phyloP scores from a whole-genome alignment of 2,797 vertebrate genomes.

The Myotis planiceps region DNA sequence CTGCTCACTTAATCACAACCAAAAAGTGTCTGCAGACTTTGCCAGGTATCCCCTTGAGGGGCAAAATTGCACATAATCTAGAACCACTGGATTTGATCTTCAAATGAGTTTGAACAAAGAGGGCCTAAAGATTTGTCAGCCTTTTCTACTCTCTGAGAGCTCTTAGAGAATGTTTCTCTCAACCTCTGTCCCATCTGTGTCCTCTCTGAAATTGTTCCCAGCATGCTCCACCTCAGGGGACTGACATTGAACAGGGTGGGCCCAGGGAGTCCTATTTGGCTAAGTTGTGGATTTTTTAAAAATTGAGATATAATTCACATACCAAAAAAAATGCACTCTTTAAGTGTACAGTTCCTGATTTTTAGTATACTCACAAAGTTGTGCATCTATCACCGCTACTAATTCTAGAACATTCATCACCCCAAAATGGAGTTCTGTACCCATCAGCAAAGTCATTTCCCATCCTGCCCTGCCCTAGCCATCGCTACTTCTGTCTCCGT shows the following conservation, averaged over 20 bases:
- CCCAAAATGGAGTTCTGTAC: neutral
- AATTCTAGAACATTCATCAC: slow-evolving; percentile 16
- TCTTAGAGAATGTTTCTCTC: neutral
- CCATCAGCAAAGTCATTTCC: neutral
- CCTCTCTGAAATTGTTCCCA: slow-evolving; percentile 4
- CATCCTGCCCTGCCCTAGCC: neutral
- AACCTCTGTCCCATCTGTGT: neutral
- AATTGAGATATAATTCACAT: neutral
- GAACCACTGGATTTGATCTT: neutral
- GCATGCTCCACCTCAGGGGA: neutral
- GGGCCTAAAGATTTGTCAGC: neutral
- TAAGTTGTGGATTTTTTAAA: neutral
- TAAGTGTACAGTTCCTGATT: neutral
- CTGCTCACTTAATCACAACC: neutral
- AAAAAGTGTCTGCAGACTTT: neutral
- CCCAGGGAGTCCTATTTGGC: neutral
- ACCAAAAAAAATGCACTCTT: neutral
- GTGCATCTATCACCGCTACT: neutral
- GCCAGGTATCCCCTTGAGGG: neutral
- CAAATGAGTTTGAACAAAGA: neutral
- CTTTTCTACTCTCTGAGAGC: neutral
- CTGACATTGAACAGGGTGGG: neutral
- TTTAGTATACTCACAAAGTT: slow-evolving; percentile 7
- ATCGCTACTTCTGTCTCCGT: neutral
- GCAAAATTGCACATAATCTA: neutral